Percentiles rank a stretch among this genome's conserved stretches.
These are phyloP conservation scores for Oreotragus oreotragus DNA, from an alignment of 2,113 vertebrate genomes.

Conservation along the genomic window DNA sequence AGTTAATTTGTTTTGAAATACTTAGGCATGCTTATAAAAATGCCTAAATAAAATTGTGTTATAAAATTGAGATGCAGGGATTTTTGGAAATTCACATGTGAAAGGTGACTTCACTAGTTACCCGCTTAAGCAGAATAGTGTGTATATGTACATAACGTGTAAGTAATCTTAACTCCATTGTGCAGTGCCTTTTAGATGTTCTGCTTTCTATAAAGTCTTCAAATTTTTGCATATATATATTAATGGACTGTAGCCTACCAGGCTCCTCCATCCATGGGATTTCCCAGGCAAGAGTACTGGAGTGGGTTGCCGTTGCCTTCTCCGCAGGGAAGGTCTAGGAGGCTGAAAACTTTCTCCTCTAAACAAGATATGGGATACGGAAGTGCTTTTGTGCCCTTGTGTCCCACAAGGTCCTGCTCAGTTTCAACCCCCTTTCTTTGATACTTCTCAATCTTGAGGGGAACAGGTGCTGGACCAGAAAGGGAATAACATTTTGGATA, in stretches of 20 bases:
- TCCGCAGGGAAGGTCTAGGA: background rate
- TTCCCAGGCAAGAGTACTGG: too few species aligned
- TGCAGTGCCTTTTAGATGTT: constrained; percentile 86
- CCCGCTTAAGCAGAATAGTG: constrained; percentile 59
- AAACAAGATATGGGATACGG: background rate
- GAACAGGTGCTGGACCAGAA: background rate
- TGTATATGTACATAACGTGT: constrained; percentile 77
- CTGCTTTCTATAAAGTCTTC: constrained; percentile 83
- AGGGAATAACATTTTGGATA: background rate
- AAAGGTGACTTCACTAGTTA: constrained; percentile 42
- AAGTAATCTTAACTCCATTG: constrained; percentile 75
- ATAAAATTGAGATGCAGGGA: constrained; percentile 72
- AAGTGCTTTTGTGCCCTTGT: background rate
- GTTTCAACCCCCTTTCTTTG: background rate
- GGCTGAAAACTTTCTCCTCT: background rate
- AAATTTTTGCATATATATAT: constrained; percentile 83
- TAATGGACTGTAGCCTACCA: background rate
- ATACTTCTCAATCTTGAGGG: background rate
- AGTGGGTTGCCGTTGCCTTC: too few species aligned
- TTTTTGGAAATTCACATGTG: constrained; percentile 37
- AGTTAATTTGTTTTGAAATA: constrained; percentile 40
- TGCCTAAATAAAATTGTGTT: constrained; percentile 33
- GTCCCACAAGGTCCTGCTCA: background rate
- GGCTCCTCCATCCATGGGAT: too few species aligned
- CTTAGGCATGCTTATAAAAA: constrained; percentile 41